Evolutionary conservation across 2,797 vertebrate species (phyloP).

Genomic region (Enteromius paludinosus): DNA sequence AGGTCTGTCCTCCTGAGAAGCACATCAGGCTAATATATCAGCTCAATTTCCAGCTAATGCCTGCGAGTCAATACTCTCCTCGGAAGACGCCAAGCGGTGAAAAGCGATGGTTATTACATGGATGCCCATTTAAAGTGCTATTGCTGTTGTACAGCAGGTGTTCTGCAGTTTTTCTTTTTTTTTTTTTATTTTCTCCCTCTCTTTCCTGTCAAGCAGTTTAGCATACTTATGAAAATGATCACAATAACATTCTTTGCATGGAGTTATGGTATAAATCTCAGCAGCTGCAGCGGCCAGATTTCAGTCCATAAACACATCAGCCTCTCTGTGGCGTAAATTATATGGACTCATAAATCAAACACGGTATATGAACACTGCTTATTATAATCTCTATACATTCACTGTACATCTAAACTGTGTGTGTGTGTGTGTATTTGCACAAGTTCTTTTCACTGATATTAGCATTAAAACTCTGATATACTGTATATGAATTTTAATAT

Average conservation of each 20-base stretch:
- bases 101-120: constrained; percentile 33
- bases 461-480: not conserved
- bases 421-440: not conserved
- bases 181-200: constrained; percentile 3
- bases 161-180: not conserved
- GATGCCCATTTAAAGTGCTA: constrained; percentile 33
- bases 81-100: constrained; percentile 2
- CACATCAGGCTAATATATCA: constrained; percentile 27
- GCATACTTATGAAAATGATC: constrained; percentile 57
- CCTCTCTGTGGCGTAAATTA: constrained; percentile 48
- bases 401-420: constrained; percentile 34
- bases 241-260: constrained; percentile 46
- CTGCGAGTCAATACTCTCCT: not conserved
- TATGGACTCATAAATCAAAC: constrained; percentile 56
- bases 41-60: constrained; percentile 27
- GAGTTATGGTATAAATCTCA: constrained; percentile 48
- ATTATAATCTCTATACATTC: constrained; percentile 38
- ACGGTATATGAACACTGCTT: constrained; percentile 59
- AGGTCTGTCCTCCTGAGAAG: constrained; percentile 19
- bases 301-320: constrained; percentile 59
- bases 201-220: constrained; percentile 39
- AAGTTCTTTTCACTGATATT: not conserved
- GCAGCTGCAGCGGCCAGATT: constrained; percentile 46
- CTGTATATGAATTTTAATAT: not conserved
- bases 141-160: constrained; percentile 36